Base-by-base conservation (phyloP, 2,888 invertebrate genomes). In the Autographa pulchrina region DNA sequence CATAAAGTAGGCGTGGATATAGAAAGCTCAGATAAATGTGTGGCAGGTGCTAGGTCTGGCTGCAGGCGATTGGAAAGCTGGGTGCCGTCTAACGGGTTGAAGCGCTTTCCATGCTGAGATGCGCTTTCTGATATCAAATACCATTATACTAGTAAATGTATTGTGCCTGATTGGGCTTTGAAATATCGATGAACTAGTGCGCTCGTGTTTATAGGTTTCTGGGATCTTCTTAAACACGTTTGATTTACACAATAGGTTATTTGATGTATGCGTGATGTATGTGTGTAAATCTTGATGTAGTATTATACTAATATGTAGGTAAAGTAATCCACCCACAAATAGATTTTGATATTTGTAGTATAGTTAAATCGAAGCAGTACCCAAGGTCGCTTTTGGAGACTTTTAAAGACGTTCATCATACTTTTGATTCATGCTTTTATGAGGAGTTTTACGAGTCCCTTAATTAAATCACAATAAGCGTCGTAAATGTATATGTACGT, bases 41-140 rank as follows among this genome's bases (percentile, higher is more conserved):
- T 73, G 84, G 82, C 80, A 80, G 85, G 84, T 81, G 86, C 83
- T 85, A 83, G 80, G 71, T 76, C 77, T 83, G 82, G 85, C 86
- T 88, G 87, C 87, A 87, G 82, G 75, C 88, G 90, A 92, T 93
- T 94, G 91, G 95, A 95, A 95, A 95, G 95, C 91, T 91, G 81
- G 91, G 90, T 92, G 92, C 92, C 92, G 89, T 89, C 88, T 85
- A 89, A 91, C 92, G 86, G 91, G 91, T 91, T 89, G 86, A 85
- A 79, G 89, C 91, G 90, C 94, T 94, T 94, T 94, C 94, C 91
- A 91, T 82, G 78, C 75, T 84, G 79, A 89, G 91, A 92, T 92
- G 93, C 92, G 87, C 92, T 93, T 93, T 94, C 93, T 88, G 92
- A 92, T 94, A 94, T 90, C 89, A 84, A 83, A 82, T 70, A 77